phyloP scores from a whole-genome alignment of 2,888 invertebrate genomes.

The Mermis nigrescens region DNA sequence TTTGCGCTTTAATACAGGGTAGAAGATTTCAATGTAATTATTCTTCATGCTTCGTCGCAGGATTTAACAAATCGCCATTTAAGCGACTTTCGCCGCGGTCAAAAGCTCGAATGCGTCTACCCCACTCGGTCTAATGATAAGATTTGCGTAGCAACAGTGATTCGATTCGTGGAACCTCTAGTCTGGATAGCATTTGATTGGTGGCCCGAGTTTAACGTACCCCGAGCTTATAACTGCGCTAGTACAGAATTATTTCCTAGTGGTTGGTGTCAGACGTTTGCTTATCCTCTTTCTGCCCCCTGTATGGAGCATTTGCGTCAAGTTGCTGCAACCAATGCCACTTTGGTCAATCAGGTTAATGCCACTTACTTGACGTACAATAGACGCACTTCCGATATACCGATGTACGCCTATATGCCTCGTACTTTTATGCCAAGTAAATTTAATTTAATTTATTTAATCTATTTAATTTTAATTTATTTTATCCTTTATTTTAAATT shows the following conservation, averaged over 20 bases:
- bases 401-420: neutral
- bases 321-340: neutral
- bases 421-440: neutral
- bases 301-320: neutral
- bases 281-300: neutral
- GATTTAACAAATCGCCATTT: no score
- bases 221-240: neutral
- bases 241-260: conserved; percentile 7
- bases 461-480: no score
- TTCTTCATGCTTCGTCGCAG: no score
- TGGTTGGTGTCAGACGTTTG: conserved; percentile 4
- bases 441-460: neutral
- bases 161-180: neutral
- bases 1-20: no score
- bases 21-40: no score
- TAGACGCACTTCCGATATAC: neutral
- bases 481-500: no score
- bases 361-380: neutral
- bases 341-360: neutral
- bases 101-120: neutral
- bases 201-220: neutral
- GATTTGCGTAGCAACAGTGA: conserved; percentile 1
- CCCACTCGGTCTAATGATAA: neutral
- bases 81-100: neutral
- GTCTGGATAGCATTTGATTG: neutral